Percentiles rank a stretch among this genome's conserved stretches.
phyloP scores from a whole-genome alignment of 1,140 invertebrate species.

The Ostrea edulis region DNA sequence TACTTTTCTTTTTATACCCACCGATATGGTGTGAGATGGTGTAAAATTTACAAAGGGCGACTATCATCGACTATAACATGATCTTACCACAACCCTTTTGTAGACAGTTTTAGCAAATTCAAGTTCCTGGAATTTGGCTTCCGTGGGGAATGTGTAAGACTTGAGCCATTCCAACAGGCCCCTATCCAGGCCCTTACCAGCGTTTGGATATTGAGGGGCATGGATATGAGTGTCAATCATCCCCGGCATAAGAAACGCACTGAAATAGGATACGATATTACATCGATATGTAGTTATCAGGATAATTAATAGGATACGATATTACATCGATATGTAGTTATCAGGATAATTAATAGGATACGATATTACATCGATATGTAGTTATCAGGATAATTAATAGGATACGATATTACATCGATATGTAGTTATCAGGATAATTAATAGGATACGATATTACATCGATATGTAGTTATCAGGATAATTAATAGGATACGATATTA shows the following conservation, averaged over 20 bases:
- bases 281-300: neutral
- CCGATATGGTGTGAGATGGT: too few relatives aligned
- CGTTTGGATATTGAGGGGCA: slow-evolving; percentile 91
- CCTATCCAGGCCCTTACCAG: slow-evolving; percentile 89
- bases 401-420: neutral
- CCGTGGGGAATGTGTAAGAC: slow-evolving; percentile 92
- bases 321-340: neutral
- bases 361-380: neutral
- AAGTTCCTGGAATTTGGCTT: slow-evolving; percentile 86
- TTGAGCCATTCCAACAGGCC: slow-evolving; percentile 91
- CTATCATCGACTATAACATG: neutral
- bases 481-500: neutral
- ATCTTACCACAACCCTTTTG: slow-evolving; percentile 88
- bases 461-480: neutral
- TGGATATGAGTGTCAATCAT: slow-evolving; percentile 94
- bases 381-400: too few relatives aligned
- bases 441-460: neutral
- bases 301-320: neutral
- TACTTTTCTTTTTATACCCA: neutral
- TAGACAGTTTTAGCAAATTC: slow-evolving; percentile 88
- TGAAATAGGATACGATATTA: slow-evolving; percentile 52
- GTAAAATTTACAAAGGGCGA: too few relatives aligned
- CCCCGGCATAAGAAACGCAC: slow-evolving; percentile 90
- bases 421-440: neutral
- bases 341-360: neutral